A percentile compares a stretch with the other conserved stretches of the same genome.
Evolutionary conservation across 2,113 vertebrate genomes (phyloP).

Genomic region (Arothron firmamentum): DNA sequence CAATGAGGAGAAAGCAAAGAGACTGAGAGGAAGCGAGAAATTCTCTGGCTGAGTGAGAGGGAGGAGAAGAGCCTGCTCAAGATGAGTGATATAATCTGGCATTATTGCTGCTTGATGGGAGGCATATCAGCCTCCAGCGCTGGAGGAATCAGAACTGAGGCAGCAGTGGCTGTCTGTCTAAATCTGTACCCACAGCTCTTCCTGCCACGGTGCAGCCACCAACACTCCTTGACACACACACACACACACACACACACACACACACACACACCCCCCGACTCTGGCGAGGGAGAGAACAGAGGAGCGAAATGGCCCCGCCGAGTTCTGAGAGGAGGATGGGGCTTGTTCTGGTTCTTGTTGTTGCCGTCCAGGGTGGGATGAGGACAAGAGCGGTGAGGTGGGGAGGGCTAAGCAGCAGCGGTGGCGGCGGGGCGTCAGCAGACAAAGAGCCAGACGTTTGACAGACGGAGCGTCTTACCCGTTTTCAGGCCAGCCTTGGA

Average conservation of each 20-base stretch:
- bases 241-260: no score
- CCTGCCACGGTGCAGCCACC: constrained; percentile 36
- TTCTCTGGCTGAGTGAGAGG: constrained; percentile 38
- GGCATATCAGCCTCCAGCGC: constrained; percentile 51
- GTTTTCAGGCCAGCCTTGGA: constrained; percentile 26
- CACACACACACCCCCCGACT: constrained; percentile 34
- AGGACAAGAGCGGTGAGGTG: constrained; percentile 44
- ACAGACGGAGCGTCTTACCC: constrained; percentile 44
- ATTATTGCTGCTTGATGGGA: constrained; percentile 66
- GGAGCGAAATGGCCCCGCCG: constrained; percentile 28
- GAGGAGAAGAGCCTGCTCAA: constrained; percentile 51
- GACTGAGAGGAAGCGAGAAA: constrained; percentile 40
- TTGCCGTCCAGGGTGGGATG: constrained; percentile 46
- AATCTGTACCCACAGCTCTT: constrained; percentile 55
- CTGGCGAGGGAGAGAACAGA: constrained; percentile 47
- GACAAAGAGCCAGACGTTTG: constrained; percentile 54
- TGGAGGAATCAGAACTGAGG: constrained; percentile 57
- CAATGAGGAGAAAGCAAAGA: constrained; percentile 36
- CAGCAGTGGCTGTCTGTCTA: constrained; percentile 61
- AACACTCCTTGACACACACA: constrained; percentile 63
- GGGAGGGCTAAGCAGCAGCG: background rate
- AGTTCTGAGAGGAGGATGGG: constrained; percentile 34
- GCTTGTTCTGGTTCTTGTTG: constrained; percentile 29
- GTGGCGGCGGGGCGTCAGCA: constrained; percentile 21
- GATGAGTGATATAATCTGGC: constrained; percentile 67